These are phyloP conservation scores for Microhierax caerulescens DNA, from an alignment of 2,797 vertebrate species.

Conservation along the genomic window DNA sequence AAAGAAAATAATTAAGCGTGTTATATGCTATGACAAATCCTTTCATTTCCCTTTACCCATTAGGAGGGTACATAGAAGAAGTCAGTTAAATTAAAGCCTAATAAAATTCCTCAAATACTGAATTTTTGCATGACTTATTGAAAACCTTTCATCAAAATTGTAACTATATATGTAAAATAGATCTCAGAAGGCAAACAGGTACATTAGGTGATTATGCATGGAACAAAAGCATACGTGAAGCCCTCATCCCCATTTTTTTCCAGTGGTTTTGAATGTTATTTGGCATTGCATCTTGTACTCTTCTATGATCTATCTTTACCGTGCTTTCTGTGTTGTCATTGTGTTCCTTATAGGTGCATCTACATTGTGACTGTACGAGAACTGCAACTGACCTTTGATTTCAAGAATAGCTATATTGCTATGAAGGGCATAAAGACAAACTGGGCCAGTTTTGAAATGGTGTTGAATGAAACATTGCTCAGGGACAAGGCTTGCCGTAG, in stretches of 20 bases:
- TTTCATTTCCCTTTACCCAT: background rate
- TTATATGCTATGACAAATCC: background rate
- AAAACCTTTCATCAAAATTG: background rate
- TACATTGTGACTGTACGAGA: background rate
- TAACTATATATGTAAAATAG: background rate
- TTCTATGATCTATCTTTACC: background rate
- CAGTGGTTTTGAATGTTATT: background rate
- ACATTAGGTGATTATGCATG: background rate
- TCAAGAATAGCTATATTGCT: background rate
- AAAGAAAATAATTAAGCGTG: background rate
- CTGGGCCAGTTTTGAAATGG: background rate
- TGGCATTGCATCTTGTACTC: background rate
- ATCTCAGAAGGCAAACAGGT: background rate
- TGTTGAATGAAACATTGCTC: accelerated
- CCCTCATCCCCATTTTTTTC: accelerated
- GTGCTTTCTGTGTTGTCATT: background rate
- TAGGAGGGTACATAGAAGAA: background rate
- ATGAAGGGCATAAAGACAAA: background rate
- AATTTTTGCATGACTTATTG: background rate
- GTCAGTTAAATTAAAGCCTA: conserved; percentile 4
- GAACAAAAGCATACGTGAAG: background rate
- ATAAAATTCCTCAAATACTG: background rate
- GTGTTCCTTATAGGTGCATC: background rate
- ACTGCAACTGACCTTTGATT: background rate
- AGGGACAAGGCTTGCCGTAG: no score